A percentile compares a stretch with the other conserved stretches of the same genome.
These are phyloP conservation scores for Haemorhous mexicanus DNA, from an alignment of 2,113 vertebrate genomes.

Conservation along the genomic window DNA sequence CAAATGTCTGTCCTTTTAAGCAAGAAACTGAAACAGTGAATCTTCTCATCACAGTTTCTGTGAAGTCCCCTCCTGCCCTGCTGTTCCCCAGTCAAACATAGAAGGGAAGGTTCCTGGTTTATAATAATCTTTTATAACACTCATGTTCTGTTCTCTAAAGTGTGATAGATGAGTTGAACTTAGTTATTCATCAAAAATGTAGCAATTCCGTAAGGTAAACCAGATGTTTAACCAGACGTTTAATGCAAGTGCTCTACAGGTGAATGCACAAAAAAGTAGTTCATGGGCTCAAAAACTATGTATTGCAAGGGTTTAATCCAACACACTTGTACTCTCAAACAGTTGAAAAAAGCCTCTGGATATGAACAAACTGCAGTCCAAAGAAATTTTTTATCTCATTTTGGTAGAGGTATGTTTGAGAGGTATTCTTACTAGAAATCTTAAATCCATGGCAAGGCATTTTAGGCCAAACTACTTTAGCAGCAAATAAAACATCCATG, in stretches of 20 bases:
- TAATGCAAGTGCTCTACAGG: background rate
- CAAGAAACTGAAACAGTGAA: constrained; percentile 68
- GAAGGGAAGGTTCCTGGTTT: background rate
- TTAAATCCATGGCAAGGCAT: background rate
- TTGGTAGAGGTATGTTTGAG: background rate
- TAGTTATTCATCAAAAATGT: constrained; percentile 53
- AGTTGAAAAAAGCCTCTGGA: background rate
- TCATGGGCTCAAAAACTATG: background rate
- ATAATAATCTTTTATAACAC: constrained; percentile 33
- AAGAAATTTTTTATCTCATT: background rate
- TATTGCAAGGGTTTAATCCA: background rate
- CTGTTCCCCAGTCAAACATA: background rate
- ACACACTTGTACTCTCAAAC: background rate
- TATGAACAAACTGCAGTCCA: background rate
- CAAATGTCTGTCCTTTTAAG: constrained; percentile 48
- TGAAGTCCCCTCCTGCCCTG: background rate
- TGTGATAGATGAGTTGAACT: constrained; percentile 34
- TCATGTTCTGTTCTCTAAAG: constrained; percentile 37
- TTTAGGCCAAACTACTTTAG: background rate
- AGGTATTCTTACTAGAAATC: background rate
- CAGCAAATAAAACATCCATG: background rate
- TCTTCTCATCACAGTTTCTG: constrained; percentile 49
- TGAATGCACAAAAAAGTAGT: background rate
- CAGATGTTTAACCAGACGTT: background rate
- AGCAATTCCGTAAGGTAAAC: background rate